Evolutionary conservation across 2,113 vertebrate species (phyloP).

Genomic region (Athene cunicularia): DNA sequence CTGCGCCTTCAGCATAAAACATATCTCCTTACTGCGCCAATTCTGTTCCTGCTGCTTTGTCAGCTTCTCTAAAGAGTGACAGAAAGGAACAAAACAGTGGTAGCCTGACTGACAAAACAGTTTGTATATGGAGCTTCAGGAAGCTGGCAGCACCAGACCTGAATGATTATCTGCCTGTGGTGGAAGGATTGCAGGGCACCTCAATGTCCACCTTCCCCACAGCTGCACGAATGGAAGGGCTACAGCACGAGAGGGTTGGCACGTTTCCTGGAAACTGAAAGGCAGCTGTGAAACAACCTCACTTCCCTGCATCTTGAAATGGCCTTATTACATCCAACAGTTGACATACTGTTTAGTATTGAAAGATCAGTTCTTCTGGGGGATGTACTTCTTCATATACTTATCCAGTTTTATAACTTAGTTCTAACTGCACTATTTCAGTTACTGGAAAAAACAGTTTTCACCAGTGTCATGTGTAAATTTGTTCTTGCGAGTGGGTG

Average conservation of each 20-base stretch:
- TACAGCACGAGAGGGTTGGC: too few relatives aligned
- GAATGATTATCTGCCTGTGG: too few relatives aligned
- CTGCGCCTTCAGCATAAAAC: neutral
- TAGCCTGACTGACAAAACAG: neutral
- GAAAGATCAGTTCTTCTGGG: neutral
- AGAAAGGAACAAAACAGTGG: neutral
- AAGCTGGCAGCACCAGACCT: neutral
- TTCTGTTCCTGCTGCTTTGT: neutral
- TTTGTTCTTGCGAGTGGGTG: neutral
- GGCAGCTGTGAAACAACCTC: fast-evolving
- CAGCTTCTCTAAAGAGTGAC: neutral
- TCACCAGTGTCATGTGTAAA: neutral
- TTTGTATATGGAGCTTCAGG: fast-evolving
- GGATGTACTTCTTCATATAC: neutral
- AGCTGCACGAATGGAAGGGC: fast-evolving
- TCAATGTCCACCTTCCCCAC: neutral
- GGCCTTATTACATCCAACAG: too few relatives aligned
- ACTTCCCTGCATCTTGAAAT: neutral
- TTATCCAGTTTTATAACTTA: neutral
- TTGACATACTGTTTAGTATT: neutral
- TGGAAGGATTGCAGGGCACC: neutral
- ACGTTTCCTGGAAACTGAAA: neutral
- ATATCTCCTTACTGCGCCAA: neutral
- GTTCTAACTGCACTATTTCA: neutral
- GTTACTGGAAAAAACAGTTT: neutral